Evolutionary conservation across 2,113 vertebrate species (phyloP).

Genomic region (Nothoprocta pentlandii): DNA sequence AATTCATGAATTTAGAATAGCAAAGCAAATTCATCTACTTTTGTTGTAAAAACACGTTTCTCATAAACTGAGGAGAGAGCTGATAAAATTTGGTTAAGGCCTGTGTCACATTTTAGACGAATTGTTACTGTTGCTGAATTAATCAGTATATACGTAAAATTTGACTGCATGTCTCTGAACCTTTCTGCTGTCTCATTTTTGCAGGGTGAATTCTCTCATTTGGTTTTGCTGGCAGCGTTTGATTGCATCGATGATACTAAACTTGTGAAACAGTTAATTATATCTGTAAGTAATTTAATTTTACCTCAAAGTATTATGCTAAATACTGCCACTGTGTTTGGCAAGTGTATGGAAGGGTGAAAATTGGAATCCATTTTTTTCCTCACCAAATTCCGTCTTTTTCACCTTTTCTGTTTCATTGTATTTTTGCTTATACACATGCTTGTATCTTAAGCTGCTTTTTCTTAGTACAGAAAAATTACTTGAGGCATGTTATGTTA

Average conservation of each 20-base stretch:
- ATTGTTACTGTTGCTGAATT: not conserved
- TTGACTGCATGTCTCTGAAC: not conserved
- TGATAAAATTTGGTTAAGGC: not conserved
- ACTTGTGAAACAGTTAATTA: constrained; percentile 91
- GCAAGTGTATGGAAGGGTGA: not conserved
- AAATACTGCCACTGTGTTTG: not conserved
- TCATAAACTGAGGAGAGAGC: not conserved
- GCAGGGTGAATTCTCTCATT: constrained; percentile 94
- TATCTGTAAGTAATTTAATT: constrained; percentile 85
- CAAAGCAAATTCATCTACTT: not conserved
- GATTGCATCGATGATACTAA: constrained; percentile 98
- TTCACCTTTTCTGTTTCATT: not conserved
- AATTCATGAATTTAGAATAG: not conserved
- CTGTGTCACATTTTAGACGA: not conserved
- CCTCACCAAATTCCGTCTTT: not conserved
- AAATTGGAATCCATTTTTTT: not conserved
- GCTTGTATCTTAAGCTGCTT: not conserved
- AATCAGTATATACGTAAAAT: not conserved
- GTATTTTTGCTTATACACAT: not conserved
- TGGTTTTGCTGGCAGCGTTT: constrained; percentile 91
- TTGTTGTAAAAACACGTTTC: not conserved
- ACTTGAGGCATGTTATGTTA: not conserved
- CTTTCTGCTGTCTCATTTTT: not conserved
- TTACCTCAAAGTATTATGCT: not conserved
- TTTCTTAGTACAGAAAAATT: not conserved